Base-by-base conservation (phyloP, 2,113 vertebrate genomes). In the Osmerus mordax region DNA sequence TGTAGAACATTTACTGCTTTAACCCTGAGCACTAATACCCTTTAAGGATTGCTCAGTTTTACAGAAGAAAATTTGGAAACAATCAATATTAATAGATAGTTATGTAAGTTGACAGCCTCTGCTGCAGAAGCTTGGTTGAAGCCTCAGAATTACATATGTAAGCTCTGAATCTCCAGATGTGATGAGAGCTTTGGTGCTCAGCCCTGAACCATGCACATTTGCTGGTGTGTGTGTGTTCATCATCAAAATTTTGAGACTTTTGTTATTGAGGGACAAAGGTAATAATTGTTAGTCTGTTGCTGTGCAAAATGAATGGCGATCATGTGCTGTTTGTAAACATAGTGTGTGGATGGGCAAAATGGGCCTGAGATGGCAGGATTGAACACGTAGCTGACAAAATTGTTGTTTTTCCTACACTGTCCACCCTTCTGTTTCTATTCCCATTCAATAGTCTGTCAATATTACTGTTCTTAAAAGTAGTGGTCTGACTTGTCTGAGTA, bases 71-170 rank as follows among this genome's bases (percentile, higher is more conserved):
- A 83, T 88, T 89, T 85, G 78, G 81, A 83, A 86, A 84, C 78
- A 83, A 87, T 92, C 80, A 83, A 89, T 90, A 88, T 86, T 87
- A 87, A 91, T 87, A 78, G 73, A 73, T 72, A 79, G 81, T 90
- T 89, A 85, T 78, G 77, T 83, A 86, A 89, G 85, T 78, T 75
- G 75, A 83, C 60, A 71, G 65, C 80, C 76, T 83, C 76, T 83
- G 78, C 71, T 79, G 78, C 65, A 71, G 73, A 81, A 77, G 77
- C 77, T 14, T 64, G 52, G 68, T 56, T 61, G 51, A 71, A 73
- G 76, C 64, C 54, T 73, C 55, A 21, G 71, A 51, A 18, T 53
- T 70, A 60, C 62, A 62, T 25, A 19, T 78, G 56, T 71, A 75
- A 78, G 73, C 73, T 74, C 61, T 70, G 71, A 75, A 73, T 74